These are phyloP conservation scores for Iphiclides podalirius DNA, from an alignment of 2,888 invertebrate species.

Conservation along the genomic window DNA sequence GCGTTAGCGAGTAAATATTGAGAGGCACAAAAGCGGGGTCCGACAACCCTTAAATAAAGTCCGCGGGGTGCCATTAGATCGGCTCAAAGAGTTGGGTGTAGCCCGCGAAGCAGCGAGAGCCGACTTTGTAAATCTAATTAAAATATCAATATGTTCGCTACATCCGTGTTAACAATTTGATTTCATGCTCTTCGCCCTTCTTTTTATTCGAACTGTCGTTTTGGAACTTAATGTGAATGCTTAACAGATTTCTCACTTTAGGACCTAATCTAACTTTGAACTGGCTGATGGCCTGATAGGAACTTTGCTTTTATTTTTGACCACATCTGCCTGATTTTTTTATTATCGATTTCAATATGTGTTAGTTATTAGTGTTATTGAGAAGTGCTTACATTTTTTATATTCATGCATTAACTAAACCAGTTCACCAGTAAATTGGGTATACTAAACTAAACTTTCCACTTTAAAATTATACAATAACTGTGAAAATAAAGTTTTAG, in stretches of 20 bases:
- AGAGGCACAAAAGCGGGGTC: slow-evolving; percentile 68
- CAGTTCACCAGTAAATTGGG: no score
- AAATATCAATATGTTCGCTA: slow-evolving; percentile 78
- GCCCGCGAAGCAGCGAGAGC: slow-evolving; percentile 56
- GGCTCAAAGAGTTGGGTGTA: slow-evolving; percentile 76
- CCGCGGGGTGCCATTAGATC: slow-evolving; percentile 77
- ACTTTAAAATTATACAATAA: no score
- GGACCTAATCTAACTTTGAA: no score
- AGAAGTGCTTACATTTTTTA: no score
- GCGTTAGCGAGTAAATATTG: slow-evolving; percentile 80
- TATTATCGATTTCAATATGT: no score
- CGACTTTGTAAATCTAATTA: slow-evolving; percentile 80
- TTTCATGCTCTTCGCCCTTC: slow-evolving; percentile 68
- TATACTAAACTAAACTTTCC: no score
- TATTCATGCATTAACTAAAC: no score
- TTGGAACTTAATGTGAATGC: slow-evolving; percentile 11
- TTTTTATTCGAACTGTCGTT: slow-evolving; percentile 24
- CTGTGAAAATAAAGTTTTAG: no score
- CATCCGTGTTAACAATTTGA: slow-evolving; percentile 74
- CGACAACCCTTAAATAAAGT: slow-evolving; percentile 74
- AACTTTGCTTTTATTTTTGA: no score
- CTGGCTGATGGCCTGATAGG: no score
- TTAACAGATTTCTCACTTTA: not conserved
- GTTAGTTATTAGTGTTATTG: no score
- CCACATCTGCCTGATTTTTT: no score